Percentiles rank a stretch among this genome's conserved stretches.
Conservation (phyloP, 2,888 invertebrate species). For the Unio pictorum region DNA sequence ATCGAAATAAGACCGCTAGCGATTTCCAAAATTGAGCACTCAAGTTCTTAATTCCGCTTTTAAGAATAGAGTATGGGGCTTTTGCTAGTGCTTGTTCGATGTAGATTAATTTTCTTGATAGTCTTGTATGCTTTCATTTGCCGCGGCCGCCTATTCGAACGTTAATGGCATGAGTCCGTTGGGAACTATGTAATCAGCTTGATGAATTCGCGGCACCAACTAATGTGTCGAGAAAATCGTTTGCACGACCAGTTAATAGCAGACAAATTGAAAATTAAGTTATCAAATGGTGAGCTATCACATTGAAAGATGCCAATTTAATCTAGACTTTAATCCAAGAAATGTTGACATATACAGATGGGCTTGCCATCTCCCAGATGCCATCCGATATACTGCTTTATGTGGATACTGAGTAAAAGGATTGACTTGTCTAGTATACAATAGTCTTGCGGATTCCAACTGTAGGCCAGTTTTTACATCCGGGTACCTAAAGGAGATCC, state of each 20-base stretch:
- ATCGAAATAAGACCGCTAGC: constrained; percentile 38
- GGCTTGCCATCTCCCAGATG: constrained; percentile 37
- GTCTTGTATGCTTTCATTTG: constrained; percentile 11
- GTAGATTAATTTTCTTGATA: constrained; percentile 39
- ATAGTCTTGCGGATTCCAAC: too few species aligned
- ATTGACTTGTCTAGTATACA: too few species aligned
- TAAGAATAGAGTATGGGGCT: constrained; percentile 3
- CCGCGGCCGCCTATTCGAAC: constrained; percentile 25
- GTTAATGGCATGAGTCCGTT: constrained; percentile 35
- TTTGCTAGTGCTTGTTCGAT: background rate
- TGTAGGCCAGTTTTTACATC: too few species aligned
- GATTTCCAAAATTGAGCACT: constrained; percentile 23
- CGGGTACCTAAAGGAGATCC: too few species aligned
- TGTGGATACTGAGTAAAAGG: too few species aligned
- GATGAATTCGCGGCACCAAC: constrained; percentile 34
- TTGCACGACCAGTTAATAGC: constrained; percentile 62
- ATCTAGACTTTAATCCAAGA: constrained; percentile 54
- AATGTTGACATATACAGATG: constrained; percentile 44
- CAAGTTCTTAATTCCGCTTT: constrained; percentile 26
- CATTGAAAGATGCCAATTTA: constrained; percentile 63
- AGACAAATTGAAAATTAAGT: constrained; percentile 70
- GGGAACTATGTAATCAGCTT: constrained; percentile 34
- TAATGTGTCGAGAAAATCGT: constrained; percentile 54
- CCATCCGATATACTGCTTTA: constrained; percentile 1
- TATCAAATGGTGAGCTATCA: constrained; percentile 66